phyloP scores from a whole-genome alignment of 2,888 invertebrate species.

The Geophilus truncorum region DNA sequence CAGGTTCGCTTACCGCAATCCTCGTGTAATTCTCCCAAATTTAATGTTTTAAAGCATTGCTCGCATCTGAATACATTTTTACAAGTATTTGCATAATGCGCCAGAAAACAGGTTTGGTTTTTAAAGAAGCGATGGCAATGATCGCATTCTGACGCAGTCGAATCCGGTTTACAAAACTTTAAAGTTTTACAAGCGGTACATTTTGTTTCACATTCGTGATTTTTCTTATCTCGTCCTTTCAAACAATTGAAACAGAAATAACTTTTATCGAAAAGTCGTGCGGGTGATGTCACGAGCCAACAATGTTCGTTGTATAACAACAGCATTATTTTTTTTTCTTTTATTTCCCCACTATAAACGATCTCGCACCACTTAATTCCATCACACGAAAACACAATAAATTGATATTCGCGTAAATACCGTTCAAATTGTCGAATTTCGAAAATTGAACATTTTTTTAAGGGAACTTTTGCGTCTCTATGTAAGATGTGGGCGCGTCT shows the following conservation, averaged over 20 bases:
- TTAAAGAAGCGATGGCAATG: background rate
- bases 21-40: no score
- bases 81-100: background rate
- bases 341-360: background rate
- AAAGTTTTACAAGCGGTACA: background rate
- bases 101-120: background rate
- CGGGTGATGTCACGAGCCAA: background rate
- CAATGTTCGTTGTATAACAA: background rate
- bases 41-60: no score
- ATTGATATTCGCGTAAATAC: background rate
- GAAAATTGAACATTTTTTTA: background rate
- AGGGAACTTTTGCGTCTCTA: background rate
- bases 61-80: no score
- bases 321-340: background rate
- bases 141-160: background rate
- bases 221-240: background rate
- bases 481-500: background rate
- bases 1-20: background rate
- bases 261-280: background rate
- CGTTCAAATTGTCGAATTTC: background rate
- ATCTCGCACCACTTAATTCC: background rate
- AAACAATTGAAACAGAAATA: background rate
- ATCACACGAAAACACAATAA: background rate
- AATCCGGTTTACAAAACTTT: background rate
- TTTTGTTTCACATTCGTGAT: background rate